Evolutionary conservation across 2,797 vertebrate genomes (phyloP), one percentile per base, ranked within the genome.

Genomic region (Gallinago nigripennis): DNA sequence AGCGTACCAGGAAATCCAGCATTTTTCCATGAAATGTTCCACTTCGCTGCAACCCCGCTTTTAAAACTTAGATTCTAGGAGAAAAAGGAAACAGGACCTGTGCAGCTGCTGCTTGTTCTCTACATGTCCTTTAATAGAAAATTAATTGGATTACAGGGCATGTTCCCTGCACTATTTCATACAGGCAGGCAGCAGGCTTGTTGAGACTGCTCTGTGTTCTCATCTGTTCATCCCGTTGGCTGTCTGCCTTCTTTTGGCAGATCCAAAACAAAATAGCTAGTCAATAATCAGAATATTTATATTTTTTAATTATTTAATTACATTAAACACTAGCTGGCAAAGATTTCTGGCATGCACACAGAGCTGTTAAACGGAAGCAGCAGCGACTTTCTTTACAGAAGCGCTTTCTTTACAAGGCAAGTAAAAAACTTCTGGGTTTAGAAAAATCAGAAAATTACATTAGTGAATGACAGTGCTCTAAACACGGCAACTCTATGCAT

Each of bases 271-370:
- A 90, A 94, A 84, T 83, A 94, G 43, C 91, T 70, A 73, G 63
- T 92, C 68, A 88, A 79, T 73, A 66, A 73, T 53, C 33, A 70
- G 92, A 88, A 85, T 95, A 84, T 88, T 92, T 92, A 20, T 90
- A 76, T 19, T 83, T 86, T 96, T 83, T 35, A 83, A 79, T 94
- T 83, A 61, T 72, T 88, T 91, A 84, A 88, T 93, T 82, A 48
- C 58, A 39, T 43, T 86, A 92, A 92, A 76, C 51, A 54, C 63
- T 51, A 63, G 31, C 56, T 94, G 85, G 60, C 66, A 88, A 50
- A 65, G 73, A 64, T 88, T 88, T 86, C 80, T 90, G 73, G 45
- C 70, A 46, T 81, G 51, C 28, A 41, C 31, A 31, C n/a, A n/a
- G 10, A 82, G 35, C 66, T 83, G 56, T 72, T 84, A 79, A 86